Evolutionary conservation across 2,888 invertebrate genomes (phyloP).

Genomic region (Drosophila paracracens): DNA sequence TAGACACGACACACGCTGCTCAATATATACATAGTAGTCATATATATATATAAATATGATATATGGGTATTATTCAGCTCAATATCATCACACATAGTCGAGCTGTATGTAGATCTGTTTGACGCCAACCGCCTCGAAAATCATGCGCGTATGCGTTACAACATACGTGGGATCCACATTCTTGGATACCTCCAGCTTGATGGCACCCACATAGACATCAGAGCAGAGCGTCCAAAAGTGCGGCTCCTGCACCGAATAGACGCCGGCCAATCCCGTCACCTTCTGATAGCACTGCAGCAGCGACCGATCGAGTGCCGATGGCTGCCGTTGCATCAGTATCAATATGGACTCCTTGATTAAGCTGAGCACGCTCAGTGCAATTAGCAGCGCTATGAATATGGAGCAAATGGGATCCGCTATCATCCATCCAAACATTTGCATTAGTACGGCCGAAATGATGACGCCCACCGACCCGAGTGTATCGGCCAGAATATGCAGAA

Average conservation of each 20-base stretch:
- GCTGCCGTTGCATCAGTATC: conserved; percentile 97
- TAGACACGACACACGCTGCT: conserved; percentile 39
- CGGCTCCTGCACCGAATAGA: conserved; percentile 97
- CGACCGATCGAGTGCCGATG: conserved; percentile 91
- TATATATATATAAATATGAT: conserved; percentile 21
- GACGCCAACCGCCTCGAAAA: conserved; percentile 96
- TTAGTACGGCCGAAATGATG: conserved; percentile 96
- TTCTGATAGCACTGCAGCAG: conserved; percentile 95
- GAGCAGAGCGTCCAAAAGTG: conserved; percentile 99
- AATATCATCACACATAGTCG: conserved; percentile 90
- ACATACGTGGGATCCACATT: conserved; percentile 97
- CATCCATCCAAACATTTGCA: conserved; percentile 99
- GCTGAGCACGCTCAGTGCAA: conserved; percentile 94
- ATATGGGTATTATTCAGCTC: conserved; percentile 19
- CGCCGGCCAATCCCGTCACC: conserved; percentile 95
- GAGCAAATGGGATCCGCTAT: conserved; percentile 99
- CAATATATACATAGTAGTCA: conserved; percentile 62
- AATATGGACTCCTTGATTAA: conserved; percentile 94
- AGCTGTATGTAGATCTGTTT: conserved; percentile 96
- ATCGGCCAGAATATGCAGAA: conserved; percentile 97
- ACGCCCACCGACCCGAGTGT: conserved; percentile 98
- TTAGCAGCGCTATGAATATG: conserved; percentile 96
- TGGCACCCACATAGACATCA: conserved; percentile 95
- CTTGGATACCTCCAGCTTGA: conserved; percentile 97
- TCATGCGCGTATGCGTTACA: conserved; percentile 95